These are phyloP conservation scores for Synanthedon formicaeformis DNA, from an alignment of 2,888 invertebrate species.

Conservation along the genomic window DNA sequence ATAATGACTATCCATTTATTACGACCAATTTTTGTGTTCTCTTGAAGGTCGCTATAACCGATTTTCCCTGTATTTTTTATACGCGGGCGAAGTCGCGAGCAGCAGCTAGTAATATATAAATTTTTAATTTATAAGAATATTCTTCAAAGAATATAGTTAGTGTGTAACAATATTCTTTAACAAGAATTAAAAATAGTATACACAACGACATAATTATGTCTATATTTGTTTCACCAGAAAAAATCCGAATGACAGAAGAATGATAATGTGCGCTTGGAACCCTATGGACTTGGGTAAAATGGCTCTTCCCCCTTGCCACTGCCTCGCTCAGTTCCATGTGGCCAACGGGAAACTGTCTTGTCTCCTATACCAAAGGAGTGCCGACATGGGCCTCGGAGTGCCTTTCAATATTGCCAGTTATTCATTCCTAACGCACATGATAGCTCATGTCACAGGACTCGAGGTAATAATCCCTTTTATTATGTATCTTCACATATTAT, in stretches of 20 bases:
- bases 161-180: no score
- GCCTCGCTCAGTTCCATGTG: conserved; percentile 95
- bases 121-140: no score
- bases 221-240: conserved; percentile 34
- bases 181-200: no score
- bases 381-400: conserved; percentile 98
- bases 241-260: conserved; percentile 88
- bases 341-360: conserved; percentile 86
- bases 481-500: neutral
- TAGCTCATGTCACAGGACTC: conserved; percentile 92
- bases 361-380: conserved; percentile 94
- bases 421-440: conserved; percentile 92
- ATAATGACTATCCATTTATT: no score
- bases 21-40: no score
- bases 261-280: conserved; percentile 97
- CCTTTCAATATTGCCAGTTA: conserved; percentile 99
- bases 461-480: conserved; percentile 67
- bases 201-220: no score
- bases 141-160: no score
- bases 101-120: no score
- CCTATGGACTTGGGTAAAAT: conserved; percentile 87
- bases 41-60: no score
- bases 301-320: conserved; percentile 98
- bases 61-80: no score
- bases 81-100: no score